A percentile compares a stretch with the other conserved stretches of the same genome.
Conservation (phyloP, 2,113 vertebrate species). For the Jacana jacana region DNA sequence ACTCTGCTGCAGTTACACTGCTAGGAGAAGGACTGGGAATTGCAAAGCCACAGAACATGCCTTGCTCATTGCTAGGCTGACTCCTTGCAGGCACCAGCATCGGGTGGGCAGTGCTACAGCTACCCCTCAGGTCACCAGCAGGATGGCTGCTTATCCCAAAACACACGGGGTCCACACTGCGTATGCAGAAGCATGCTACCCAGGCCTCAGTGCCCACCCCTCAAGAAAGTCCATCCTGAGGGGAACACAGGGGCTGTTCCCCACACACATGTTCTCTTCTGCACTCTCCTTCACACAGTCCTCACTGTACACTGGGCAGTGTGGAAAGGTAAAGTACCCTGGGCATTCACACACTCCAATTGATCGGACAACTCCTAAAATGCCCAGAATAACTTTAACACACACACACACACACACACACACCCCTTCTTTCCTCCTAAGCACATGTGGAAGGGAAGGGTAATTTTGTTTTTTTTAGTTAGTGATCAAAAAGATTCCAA, state of each 20-base stretch:
- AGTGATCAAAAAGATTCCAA: not conserved
- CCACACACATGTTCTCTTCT: not conserved
- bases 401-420: no score
- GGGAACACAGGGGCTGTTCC: not conserved
- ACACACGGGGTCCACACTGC: not conserved
- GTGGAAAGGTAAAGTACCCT: not conserved
- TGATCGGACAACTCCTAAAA: not conserved
- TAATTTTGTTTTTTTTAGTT: not conserved
- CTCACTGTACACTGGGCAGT: not conserved
- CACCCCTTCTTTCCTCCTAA: not conserved
- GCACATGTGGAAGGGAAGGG: not conserved
- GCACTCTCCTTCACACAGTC: not conserved
- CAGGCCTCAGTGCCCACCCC: not conserved
- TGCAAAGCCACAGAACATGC: not conserved
- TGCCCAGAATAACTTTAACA: not conserved
- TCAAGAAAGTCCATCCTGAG: not conserved
- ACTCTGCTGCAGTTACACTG: not conserved
- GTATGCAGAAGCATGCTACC: not conserved
- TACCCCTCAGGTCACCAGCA: not conserved
- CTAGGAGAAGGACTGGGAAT: not conserved
- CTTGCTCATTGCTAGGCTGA: not conserved
- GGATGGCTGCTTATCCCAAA: not conserved
- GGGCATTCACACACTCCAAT: not conserved
- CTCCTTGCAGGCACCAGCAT: not conserved
- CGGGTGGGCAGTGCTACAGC: not conserved